A percentile compares a stretch with the other conserved stretches of the same genome.
Conservation (phyloP, 2,797 vertebrate species). For the Acrossocheilus wenchowensis region DNA sequence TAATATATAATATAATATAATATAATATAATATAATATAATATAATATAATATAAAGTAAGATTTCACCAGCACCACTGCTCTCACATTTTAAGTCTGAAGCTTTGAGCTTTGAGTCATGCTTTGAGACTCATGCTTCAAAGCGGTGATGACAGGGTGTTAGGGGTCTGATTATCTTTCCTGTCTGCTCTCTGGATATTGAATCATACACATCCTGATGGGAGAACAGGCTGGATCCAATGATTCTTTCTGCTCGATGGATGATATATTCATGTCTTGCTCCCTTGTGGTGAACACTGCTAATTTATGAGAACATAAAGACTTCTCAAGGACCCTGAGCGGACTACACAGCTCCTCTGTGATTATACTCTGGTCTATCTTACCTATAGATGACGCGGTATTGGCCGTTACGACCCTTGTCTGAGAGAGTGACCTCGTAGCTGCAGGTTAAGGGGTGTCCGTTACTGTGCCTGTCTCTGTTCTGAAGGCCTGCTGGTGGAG, state of each 20-base stretch:
- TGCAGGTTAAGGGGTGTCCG: slow-evolving; percentile 87
- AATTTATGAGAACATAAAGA: slow-evolving; percentile 3
- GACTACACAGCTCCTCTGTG: slow-evolving; percentile 1
- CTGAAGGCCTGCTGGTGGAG: slow-evolving; percentile 86
- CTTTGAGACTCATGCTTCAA: slow-evolving; percentile 5
- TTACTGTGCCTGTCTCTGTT: slow-evolving; percentile 85
- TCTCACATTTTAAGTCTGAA: not conserved
- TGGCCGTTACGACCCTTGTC: slow-evolving; percentile 96
- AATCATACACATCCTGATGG: slow-evolving; percentile 30
- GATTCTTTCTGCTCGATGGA: not conserved
- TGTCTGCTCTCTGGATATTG: slow-evolving; percentile 23
- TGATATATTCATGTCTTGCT: slow-evolving; percentile 13
- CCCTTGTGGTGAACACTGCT: slow-evolving; percentile 1
- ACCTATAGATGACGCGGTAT: slow-evolving; percentile 96
- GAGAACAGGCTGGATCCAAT: slow-evolving; percentile 23
- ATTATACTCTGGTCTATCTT: slow-evolving; percentile 43
- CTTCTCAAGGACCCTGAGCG: not conserved
- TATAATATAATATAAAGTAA: not conserved
- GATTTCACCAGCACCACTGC: not conserved
- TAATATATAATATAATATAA: not conserved
- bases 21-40: not conserved
- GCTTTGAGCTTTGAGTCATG: not conserved
- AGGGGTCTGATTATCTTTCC: slow-evolving; percentile 15
- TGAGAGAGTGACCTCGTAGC: slow-evolving; percentile 93
- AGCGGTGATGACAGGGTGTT: not conserved